Base-by-base conservation (phyloP, 2,113 vertebrate genomes). In the Antigone vipio region DNA sequence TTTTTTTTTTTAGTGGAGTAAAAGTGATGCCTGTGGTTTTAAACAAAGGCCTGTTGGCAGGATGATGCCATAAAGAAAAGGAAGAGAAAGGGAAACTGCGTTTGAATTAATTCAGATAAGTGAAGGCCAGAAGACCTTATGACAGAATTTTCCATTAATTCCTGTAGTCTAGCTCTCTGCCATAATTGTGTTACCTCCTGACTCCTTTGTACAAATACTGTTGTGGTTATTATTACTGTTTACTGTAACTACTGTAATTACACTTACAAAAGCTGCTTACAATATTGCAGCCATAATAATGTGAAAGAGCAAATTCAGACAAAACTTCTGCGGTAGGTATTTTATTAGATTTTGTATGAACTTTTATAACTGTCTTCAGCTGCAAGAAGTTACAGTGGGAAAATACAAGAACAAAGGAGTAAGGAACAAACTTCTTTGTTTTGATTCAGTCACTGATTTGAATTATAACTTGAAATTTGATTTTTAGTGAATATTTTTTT, bases 61-160 rank as follows among this genome's bases (percentile, higher is more conserved):
- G 66, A 89, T 79, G 77, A 35, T 88, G 62, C 74, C 49, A 47
- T 68, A 85, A 76, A 92, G 74, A 85, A 97, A 82, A 94, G 92
- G 92, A 96, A 97, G 80, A 96, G 89, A 95, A 95, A 91, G 84
- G 92, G 91, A 96, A 95, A 92, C 74, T 76, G 45, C 16, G 3
- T 73, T 92, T 87, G 66, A 87, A 78, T 93, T 81, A 71, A 64
- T 86, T 89, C 89, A 91, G 87, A 87, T 95, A 95, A 95, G 91
- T 85, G 74, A 91, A 75, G 86, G 77, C 82, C 85, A 90, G 82
- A 81, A 88, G 68, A 93, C 34, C 55, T 90, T 83, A 62, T 53
- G 72, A 91, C 72, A 95, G 56, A 91, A 91, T 90, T 95, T 92
- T 95, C 88, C 88, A 58, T 71, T 72, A 79, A 67, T 83, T 92